A percentile compares a stretch with the other conserved stretches of the same genome.
phyloP scores from a whole-genome alignment of 2,113 vertebrate genomes.

The Sander lucioperca region DNA sequence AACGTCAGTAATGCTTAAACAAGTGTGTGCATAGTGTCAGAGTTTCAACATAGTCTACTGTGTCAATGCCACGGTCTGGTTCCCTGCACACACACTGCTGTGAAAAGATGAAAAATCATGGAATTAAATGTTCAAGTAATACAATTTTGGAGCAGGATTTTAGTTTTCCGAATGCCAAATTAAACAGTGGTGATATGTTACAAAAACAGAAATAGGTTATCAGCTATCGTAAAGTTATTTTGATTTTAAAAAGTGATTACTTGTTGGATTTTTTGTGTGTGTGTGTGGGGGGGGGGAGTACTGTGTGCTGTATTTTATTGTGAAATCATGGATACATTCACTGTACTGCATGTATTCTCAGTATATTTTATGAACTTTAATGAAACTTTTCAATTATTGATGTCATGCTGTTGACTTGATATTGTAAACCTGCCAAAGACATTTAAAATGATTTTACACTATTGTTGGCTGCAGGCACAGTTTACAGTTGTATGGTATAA shows the following conservation, averaged over 20 bases:
- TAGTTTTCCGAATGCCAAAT: neutral
- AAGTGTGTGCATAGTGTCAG: conserved; percentile 33
- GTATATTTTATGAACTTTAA: neutral
- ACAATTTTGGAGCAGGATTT: neutral
- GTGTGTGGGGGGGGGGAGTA: neutral
- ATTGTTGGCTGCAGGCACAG: neutral
- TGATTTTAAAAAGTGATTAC: neutral
- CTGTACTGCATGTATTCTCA: neutral
- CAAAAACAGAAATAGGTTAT: neutral
- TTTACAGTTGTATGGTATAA: neutral
- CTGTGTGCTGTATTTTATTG: neutral
- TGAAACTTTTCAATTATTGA: neutral
- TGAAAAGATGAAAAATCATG: neutral
- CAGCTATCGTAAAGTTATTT: neutral
- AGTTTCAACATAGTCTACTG: conserved; percentile 17
- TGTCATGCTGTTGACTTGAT: neutral
- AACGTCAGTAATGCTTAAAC: conserved; percentile 31
- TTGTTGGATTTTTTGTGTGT: neutral
- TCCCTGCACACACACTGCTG: neutral
- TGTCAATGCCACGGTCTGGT: neutral
- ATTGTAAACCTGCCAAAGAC: neutral
- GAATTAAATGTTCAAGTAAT: too few relatives aligned
- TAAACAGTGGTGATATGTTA: neutral
- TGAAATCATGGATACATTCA: neutral
- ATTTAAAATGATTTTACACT: neutral